A percentile compares a stretch with the other conserved stretches of the same genome.
These are phyloP conservation scores for Melinaea menophilus DNA, from an alignment of 2,888 invertebrate species.

Conservation along the genomic window DNA sequence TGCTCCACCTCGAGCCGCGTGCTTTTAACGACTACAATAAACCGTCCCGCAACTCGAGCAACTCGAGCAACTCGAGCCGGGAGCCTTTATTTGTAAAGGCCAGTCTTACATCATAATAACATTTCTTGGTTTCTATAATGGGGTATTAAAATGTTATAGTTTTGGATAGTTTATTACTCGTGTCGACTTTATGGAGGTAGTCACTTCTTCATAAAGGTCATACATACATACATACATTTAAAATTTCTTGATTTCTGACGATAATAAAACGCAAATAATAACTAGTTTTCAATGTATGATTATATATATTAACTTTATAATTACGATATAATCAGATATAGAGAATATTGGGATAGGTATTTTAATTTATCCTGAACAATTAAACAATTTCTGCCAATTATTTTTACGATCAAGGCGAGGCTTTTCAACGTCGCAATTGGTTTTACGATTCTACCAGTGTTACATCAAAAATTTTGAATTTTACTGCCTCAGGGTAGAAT, in stretches of 20 bases:
- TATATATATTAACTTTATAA: too few species aligned
- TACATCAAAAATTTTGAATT: constrained; percentile 50
- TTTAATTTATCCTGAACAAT: constrained; percentile 48
- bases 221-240: too few species aligned
- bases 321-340: background rate
- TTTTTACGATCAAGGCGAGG: constrained; percentile 60
- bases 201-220: background rate
- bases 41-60: constrained; percentile 42
- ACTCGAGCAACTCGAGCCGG: constrained; percentile 51
- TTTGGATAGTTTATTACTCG: constrained; percentile 26
- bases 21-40: constrained; percentile 67
- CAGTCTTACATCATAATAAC: constrained; percentile 34
- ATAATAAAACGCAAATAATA: too few species aligned
- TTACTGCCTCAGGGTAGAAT: constrained; percentile 41
- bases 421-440: constrained; percentile 61
- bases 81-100: constrained; percentile 45
- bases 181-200: constrained; percentile 13
- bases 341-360: background rate
- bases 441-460: constrained; percentile 54
- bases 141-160: constrained; percentile 32
- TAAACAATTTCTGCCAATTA: constrained; percentile 64
- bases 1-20: constrained; percentile 59
- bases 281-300: too few species aligned
- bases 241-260: too few species aligned
- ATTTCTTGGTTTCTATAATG: constrained; percentile 31